Percentiles rank a stretch among this genome's conserved stretches.
Conservation (phyloP, 64 coral and sea anemone genomes). For the Montipora sp. region DNA sequence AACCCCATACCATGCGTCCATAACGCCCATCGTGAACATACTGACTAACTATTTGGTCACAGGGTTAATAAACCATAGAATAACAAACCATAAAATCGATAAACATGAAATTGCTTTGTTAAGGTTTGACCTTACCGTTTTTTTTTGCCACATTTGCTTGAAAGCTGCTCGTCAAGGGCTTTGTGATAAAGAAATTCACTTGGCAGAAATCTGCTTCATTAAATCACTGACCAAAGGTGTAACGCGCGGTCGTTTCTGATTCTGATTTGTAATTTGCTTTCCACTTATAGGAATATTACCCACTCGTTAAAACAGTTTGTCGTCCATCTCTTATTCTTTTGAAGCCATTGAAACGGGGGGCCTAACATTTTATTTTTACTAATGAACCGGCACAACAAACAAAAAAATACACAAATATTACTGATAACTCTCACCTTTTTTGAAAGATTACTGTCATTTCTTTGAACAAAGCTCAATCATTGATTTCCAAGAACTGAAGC, state of each 20-base stretch:
- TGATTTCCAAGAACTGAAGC: too few relatives aligned
- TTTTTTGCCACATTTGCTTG: neutral
- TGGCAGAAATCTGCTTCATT: neutral
- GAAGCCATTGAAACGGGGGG: neutral
- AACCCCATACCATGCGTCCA: too few relatives aligned
- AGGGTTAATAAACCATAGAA: too few relatives aligned
- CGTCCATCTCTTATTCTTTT: conserved; percentile 17
- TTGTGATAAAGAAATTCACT: too few relatives aligned
- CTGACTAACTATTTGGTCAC: too few relatives aligned
- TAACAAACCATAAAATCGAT: neutral
- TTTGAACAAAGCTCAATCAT: neutral
- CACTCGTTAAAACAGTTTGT: conserved; percentile 10
- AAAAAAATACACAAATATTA: neutral
- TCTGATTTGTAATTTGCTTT: neutral
- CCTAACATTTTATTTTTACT: neutral
- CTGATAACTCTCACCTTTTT: neutral
- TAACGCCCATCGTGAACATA: neutral
- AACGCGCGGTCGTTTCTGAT: neutral
- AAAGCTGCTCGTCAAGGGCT: neutral
- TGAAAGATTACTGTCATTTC: neutral
- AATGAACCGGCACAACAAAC: neutral
- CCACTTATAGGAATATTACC: neutral
- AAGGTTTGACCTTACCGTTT: neutral
- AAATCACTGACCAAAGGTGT: neutral
- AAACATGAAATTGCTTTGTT: neutral